These are phyloP conservation scores for Ichneumoninae sp. DNA, from an alignment of 2,888 invertebrate species.

Conservation along the genomic window DNA sequence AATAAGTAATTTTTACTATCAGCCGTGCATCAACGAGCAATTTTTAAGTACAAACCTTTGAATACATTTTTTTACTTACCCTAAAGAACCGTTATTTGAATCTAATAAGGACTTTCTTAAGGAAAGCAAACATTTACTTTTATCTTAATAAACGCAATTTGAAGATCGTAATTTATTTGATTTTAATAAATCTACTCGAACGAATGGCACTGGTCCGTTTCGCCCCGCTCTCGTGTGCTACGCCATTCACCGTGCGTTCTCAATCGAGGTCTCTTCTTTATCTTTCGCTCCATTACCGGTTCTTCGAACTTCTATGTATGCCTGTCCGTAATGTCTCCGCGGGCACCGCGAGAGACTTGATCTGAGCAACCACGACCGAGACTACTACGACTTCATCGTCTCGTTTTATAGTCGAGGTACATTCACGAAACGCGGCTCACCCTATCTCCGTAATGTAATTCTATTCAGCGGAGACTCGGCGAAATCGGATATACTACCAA, in stretches of 20 bases:
- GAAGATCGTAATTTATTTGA: too few species aligned
- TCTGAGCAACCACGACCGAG: not conserved
- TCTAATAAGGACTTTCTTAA: too few species aligned
- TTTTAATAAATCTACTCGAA: too few species aligned
- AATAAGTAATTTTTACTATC: too few species aligned
- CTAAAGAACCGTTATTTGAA: too few species aligned
- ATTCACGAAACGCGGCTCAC: not conserved
- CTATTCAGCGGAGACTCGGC: not conserved
- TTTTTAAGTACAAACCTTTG: too few species aligned
- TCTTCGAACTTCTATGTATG: not conserved
- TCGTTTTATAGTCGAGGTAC: conserved; percentile 1
- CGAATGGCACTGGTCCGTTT: too few species aligned
- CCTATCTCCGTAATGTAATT: conserved; percentile 1
- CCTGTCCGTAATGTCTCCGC: not conserved
- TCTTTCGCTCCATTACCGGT: conserved; percentile 33
- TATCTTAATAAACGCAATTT: too few species aligned
- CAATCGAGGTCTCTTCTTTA: conserved; percentile 15
- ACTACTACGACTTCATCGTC: conserved; percentile 9
- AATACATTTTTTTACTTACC: too few species aligned
- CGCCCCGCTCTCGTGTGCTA: not conserved
- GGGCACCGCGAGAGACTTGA: conserved; percentile 7
- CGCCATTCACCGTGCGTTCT: not conserved
- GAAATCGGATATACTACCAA: not conserved
- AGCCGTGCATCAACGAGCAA: too few species aligned
- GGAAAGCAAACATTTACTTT: too few species aligned